Evolutionary conservation across 2,888 invertebrate genomes (phyloP).

Genomic region (Volucella inflata): DNA sequence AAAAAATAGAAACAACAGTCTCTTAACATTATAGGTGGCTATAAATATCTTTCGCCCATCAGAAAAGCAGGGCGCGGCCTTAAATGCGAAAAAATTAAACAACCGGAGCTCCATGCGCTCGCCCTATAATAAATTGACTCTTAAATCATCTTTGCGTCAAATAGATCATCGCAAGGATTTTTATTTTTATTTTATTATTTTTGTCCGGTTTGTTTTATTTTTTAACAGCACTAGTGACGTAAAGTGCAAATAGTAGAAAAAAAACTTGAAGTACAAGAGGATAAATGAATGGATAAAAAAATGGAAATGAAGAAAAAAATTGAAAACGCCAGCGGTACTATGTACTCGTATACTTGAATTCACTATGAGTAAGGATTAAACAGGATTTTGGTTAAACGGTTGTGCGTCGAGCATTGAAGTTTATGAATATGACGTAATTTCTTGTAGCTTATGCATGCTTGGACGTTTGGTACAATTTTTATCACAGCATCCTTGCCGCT

Average conservation of each 20-base stretch:
- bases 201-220: neutral
- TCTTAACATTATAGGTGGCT: slow-evolving; percentile 59
- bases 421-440: too few relatives aligned
- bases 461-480: too few relatives aligned
- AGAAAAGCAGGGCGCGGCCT: slow-evolving; percentile 66
- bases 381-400: slow-evolving; percentile 50
- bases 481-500: too few relatives aligned
- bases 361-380: slow-evolving; percentile 44
- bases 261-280: neutral
- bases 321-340: slow-evolving; percentile 11
- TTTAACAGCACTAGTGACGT: slow-evolving; percentile 29
- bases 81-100: slow-evolving; percentile 70
- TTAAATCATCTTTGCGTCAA: slow-evolving; percentile 74
- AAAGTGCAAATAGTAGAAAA: slow-evolving; percentile 45
- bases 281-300: neutral
- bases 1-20: slow-evolving; percentile 37
- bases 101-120: slow-evolving; percentile 59
- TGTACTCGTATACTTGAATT: too few relatives aligned
- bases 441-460: too few relatives aligned
- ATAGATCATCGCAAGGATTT: slow-evolving; percentile 68
- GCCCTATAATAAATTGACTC: slow-evolving; percentile 71
- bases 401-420: neutral
- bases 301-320: slow-evolving; percentile 8
- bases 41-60: slow-evolving; percentile 65
- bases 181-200: slow-evolving; percentile 33